A percentile compares a stretch with the other conserved stretches of the same genome.
phyloP scores from a whole-genome alignment of 2,113 vertebrate species.

The Rhinogobius similis region DNA sequence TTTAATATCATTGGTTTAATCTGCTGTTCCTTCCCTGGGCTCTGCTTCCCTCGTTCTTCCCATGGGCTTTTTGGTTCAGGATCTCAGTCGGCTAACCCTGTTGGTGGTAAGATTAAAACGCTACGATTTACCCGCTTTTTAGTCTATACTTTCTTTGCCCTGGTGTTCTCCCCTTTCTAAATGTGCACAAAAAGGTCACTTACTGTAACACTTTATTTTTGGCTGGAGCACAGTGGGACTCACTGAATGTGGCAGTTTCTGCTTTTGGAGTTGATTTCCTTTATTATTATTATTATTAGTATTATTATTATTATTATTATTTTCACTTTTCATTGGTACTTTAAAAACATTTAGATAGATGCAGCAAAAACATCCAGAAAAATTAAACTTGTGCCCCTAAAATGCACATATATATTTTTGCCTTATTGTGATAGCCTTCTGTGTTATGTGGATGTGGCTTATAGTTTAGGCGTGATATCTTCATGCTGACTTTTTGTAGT shows the following conservation, averaged over 20 bases:
- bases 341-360: neutral
- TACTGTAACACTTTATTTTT: slow-evolving; percentile 22
- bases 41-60: slow-evolving; percentile 83
- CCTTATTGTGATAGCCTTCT: neutral
- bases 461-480: slow-evolving; percentile 23
- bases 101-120: slow-evolving; percentile 93
- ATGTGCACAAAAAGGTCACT: slow-evolving; percentile 43
- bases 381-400: no score
- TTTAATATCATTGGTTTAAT: slow-evolving; percentile 86
- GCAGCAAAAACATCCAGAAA: neutral
- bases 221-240: slow-evolving; percentile 64
- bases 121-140: slow-evolving; percentile 68
- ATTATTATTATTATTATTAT: no score
- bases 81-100: slow-evolving; percentile 97
- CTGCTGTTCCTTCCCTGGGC: slow-evolving; percentile 85
- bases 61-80: slow-evolving; percentile 94
- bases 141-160: slow-evolving; percentile 42
- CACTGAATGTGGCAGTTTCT: slow-evolving; percentile 38
- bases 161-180: slow-evolving; percentile 55
- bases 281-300: no score
- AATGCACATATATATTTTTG: neutral
- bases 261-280: slow-evolving; percentile 39
- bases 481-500: neutral
- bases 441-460: slow-evolving; percentile 9
- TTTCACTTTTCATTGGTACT: slow-evolving; percentile 11